Evolutionary conservation across 1,140 invertebrate genomes (phyloP), one percentile per base, ranked within the genome.

Genomic region (Akabosia matsudoensis): DNA sequence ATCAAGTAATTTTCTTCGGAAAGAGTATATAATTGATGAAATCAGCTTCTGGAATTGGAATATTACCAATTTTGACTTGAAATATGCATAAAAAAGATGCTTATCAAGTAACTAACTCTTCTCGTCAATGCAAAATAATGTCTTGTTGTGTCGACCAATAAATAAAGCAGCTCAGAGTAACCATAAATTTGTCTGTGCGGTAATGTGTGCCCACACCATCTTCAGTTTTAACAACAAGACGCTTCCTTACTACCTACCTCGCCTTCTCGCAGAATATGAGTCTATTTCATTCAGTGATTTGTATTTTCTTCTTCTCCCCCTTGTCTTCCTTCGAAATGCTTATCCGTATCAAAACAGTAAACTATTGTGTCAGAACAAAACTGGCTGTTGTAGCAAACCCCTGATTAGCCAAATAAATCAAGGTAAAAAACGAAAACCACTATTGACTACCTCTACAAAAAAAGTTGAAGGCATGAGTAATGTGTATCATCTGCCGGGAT

Each of bases 321-420:
- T n/a, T n/a, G n/a, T n/a, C n/a, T n/a, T n/a, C n/a, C n/a, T n/a
- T n/a, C n/a, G n/a, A n/a, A n/a, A n/a, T n/a, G n/a, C n/a, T n/a
- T n/a, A n/a, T n/a, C n/a, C n/a, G n/a, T n/a, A 45, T 18, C 7
- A 7, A 45, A 45, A 45, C 37, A 18, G 18, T 45, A 45, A 45
- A 45, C 18, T 10, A 18, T 7, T 7, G 18, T 10, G 7, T 7
- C 18, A 45, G 18, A 10, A 45, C 7, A 45, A 45, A 45, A 45
- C 37, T 10, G 18, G 37, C 54, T 24, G 24, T 4, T n/a, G 24
- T 24, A 56, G n/a, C 7, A 56, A 10, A 56, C 54, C 54, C 22
- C 22, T 56, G 54, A 56, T 56, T 56, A 56, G 22, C 54, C 10
- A 56, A 56, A 56, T 56, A 56, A 56, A 56, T 56, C 54, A 56